Conservation (phyloP, 2,888 invertebrate genomes). For the Euzophera pinguis region DNA sequence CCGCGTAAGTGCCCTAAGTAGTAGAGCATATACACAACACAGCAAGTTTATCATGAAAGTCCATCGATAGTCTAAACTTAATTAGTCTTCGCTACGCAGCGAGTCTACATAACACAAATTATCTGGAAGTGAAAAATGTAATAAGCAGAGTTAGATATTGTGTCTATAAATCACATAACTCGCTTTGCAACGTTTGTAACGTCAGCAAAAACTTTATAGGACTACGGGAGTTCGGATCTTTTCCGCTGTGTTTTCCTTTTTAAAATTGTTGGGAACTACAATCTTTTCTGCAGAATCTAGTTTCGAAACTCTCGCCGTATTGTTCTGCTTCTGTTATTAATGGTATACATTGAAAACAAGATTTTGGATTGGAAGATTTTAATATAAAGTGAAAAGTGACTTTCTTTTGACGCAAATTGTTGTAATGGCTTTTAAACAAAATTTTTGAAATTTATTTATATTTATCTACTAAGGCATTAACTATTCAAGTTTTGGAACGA, state of each 20-base stretch:
- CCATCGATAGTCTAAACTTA: neutral
- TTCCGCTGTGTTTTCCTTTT: slow-evolving; percentile 28
- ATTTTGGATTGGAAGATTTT: neutral
- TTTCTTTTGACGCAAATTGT: neutral
- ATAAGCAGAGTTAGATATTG: slow-evolving; percentile 7
- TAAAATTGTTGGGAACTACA: slow-evolving; percentile 22
- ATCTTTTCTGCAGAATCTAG: slow-evolving; percentile 24
- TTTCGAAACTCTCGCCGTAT: slow-evolving; percentile 21
- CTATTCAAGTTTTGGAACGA: too few species aligned
- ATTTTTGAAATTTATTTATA: too few species aligned
- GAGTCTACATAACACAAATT: neutral
- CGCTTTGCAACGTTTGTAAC: slow-evolving; percentile 13
- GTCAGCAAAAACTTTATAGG: slow-evolving; percentile 24
- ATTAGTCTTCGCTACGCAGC: too few species aligned
- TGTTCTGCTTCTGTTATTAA: slow-evolving; percentile 10
- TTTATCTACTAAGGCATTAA: too few species aligned
- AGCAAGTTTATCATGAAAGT: too few species aligned
- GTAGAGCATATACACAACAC: too few species aligned
- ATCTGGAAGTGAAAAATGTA: neutral
- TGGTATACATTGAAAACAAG: slow-evolving; percentile 10
- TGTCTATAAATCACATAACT: slow-evolving; percentile 13
- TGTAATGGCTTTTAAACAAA: neutral
- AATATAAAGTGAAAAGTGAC: neutral
- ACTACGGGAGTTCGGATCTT: slow-evolving; percentile 23
- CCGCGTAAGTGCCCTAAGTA: too few species aligned